Base-by-base conservation (phyloP, 2,888 invertebrate species). In the Seira musarum region DNA sequence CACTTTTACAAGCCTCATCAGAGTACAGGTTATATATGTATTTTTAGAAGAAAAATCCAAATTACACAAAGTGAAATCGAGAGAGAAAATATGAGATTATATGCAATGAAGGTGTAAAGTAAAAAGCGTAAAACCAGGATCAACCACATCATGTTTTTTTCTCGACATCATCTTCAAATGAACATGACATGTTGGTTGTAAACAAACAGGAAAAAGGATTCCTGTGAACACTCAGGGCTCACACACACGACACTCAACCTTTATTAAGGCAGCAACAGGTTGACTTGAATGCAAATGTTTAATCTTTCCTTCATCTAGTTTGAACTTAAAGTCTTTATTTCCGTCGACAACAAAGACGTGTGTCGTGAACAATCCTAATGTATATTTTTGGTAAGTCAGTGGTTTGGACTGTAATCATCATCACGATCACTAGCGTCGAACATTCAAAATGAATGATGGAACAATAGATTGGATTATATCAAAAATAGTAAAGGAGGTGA, bases 121-220 rank as follows among this genome's bases (percentile, higher is more conserved):
- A n/a, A 15, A 63, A 65, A 24, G 65, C 65, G 72, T 64, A 66
- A 49, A 68, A 68, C 25, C 63, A 75, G 68, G 46, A 68, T n/a
- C 40, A 30, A 2, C 8, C 30, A 53, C 53, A 8, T 53, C 53
- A 53, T 53, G 17, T 57, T 60, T 69, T 60, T 21, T 60, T 53
- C 53, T 8, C 3, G 53, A 13, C 53, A 53, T 53, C 53, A 53
- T 53, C 3, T 30, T 8, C 6, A 53, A 53, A n/a, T 53, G 53
- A 53, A 53, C 53, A 53, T 53, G 53, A 53, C 53, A 53, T 3
- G 6, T 53, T 53, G 3, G 53, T 53, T 53, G 53, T 53, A 53
- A 53, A 53, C 53, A 53, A 53, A 53, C 53, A 53, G 53, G 13
- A 15, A 17, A 53, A 53, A 53, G 13, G 30, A 30, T 5, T 30